Base-by-base conservation (phyloP, 2,113 vertebrate species). In the Picathartes gymnocephalus region DNA sequence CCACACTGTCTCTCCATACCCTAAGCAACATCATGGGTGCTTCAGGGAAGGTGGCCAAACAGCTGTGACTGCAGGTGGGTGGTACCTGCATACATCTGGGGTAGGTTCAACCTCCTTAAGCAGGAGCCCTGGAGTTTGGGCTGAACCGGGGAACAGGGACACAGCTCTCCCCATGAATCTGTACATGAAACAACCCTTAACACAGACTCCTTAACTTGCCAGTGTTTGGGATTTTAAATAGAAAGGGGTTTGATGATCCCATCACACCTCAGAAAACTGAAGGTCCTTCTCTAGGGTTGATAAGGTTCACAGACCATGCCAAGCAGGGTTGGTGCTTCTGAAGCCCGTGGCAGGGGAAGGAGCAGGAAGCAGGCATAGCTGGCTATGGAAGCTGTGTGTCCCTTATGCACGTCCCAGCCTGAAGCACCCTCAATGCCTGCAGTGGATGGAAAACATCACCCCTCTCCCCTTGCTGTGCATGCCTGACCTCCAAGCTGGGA, bases 401-500 rank as follows among this genome's bases (percentile, higher is more conserved):
- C 28, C 6, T 54, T 39, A 6, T 5, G 23, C 30, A 23, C 2
- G 2, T 76, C 53, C 39, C 27, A 42, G 53, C 62, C 53, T 31
- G 45, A 53, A 39, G 53, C 68, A 62, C 8, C 42, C 53, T 22
- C 51, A 61, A 24, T 74, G 31, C 30, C 19, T 15, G 48, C 4
- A 8, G 50, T 0, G 4, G n/a, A 8, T 76, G 58, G 64, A 45
- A 65, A n/a, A 13, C 30, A 21, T 71, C 50, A 23, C 28, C 45
- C 17, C 15, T 60, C 7, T 84, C 45, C 37, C 24, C 28, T 57
- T 17, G 35, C 40, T 4, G 0, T 17, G 42, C 0, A 0, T 25
- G 14, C 48, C 30, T 48, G 25, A 45, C 11, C 28, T 86, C 68
- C 2, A 5, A 35, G 48, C 70, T 44, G 53, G 39, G 57, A 69